Base-by-base conservation (phyloP, 1,140 invertebrate species). In the Cherax destructor region DNA sequence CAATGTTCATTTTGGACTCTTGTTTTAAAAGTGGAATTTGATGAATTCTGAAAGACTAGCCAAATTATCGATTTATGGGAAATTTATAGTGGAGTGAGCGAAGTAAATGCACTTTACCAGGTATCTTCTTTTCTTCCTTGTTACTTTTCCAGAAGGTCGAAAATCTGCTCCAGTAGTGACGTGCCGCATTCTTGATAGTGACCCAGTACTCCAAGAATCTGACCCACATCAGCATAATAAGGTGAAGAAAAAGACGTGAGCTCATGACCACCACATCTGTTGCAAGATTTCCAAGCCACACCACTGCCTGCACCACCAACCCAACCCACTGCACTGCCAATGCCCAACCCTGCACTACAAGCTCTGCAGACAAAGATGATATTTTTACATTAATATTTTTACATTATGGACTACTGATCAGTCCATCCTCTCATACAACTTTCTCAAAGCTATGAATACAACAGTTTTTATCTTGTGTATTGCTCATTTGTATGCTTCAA, bases 251-350 rank as follows among this genome's bases (percentile, higher is more conserved):
- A n/a, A 92, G 88, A 21, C 88, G 88, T 9, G 88, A 81, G 41
- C 92, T 92, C 92, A 92, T 92, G 41, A 92, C 79, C 41, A 92
- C 86, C 41, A 92, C 88, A 18, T 92, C 92, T 50, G 88, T 78
- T 3, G 89, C 79, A 16, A 92, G 79, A 24, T 79, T 88, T 24
- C 89, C 88, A 13, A 92, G 88, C 92, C 92, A 92, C 65, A 91
- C 86, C 24, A 83, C 86, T 10, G 83, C 92, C 21, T 83, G 88
- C 52, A 91, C 61, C 21, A 83, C 83, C 24, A 91, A 65, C 24
- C 65, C 84, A 6, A 86, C 83, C 84, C 92, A 92, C 78, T 91
- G 83, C 24, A 91, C 79, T 59, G 81, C 83, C 41, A 92, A 47
- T 18, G 86, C 84, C 81, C 78, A 90, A 11, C 79, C 84, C 52